A percentile compares a stretch with the other conserved stretches of the same genome.
Evolutionary conservation across 2,113 vertebrate genomes (phyloP).

Genomic region (Barbus barbus): DNA sequence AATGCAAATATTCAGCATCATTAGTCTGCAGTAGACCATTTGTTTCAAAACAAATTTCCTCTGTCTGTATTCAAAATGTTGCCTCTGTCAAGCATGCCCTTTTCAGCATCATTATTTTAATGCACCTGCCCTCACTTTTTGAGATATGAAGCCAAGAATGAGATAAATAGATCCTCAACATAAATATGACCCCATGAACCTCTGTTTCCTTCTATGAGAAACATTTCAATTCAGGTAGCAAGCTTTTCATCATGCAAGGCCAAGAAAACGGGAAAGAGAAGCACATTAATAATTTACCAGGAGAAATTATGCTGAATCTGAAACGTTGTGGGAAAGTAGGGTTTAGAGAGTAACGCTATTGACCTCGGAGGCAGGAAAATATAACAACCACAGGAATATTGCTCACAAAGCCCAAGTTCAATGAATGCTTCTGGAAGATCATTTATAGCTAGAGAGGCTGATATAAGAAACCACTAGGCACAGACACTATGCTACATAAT

Average conservation of each 20-base stretch:
- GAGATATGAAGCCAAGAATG: no score
- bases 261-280: neutral
- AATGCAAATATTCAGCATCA: neutral
- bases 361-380: slow-evolving; percentile 16
- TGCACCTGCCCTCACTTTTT: no score
- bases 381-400: slow-evolving; percentile 19
- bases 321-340: neutral
- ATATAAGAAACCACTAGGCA: neutral
- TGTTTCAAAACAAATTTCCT: no score
- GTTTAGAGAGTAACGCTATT: slow-evolving; percentile 33
- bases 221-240: slow-evolving; percentile 16
- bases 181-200: no score
- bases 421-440: neutral
- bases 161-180: no score
- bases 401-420: neutral
- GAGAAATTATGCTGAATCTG: slow-evolving; percentile 27
- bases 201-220: neutral
- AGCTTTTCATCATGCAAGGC: neutral
- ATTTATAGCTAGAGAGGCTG: neutral
- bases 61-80: no score
- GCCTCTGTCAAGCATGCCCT: no score
- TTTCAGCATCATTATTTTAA: no score
- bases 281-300: slow-evolving; percentile 47
- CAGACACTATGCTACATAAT: neutral
- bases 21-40: no score